These are phyloP conservation scores for Centruroides vittatus DNA, from an alignment of 1,140 invertebrate genomes.

Conservation along the genomic window DNA sequence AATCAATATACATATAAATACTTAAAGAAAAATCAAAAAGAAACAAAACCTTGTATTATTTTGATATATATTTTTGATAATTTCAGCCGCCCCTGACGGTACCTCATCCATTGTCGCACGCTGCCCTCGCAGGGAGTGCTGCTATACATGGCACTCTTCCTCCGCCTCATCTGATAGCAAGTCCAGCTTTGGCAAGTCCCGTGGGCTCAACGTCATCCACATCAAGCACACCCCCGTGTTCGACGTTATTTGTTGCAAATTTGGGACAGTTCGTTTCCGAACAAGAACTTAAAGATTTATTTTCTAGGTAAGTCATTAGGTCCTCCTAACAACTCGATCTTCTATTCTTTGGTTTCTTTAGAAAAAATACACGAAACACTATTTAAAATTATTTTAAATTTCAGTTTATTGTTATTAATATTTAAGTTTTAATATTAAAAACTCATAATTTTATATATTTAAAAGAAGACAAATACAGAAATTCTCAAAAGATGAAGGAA, in stretches of 20 bases:
- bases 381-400: too few species aligned
- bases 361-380: too few species aligned
- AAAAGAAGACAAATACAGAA: too few species aligned
- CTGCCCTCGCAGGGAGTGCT: conserved; percentile 41
- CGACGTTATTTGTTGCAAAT: conserved; percentile 44
- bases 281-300: conserved; percentile 63
- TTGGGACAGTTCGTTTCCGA: conserved; percentile 19
- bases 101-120: background rate
- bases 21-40: too few species aligned
- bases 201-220: conserved; percentile 59
- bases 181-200: conserved; percentile 54
- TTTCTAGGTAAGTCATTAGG: conserved; percentile 75
- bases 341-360: too few species aligned
- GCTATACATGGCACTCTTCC: conserved; percentile 29
- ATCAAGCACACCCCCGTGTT: conserved; percentile 58
- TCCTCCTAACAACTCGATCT: background rate
- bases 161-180: conserved; percentile 20
- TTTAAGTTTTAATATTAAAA: too few species aligned
- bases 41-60: too few species aligned
- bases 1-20: too few species aligned
- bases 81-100: conserved; percentile 42
- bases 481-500: too few species aligned
- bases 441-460: too few species aligned
- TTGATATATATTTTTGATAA: too few species aligned
- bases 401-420: too few species aligned